These are phyloP conservation scores for Pterocles gutturalis DNA, from an alignment of 2,113 vertebrate genomes.

Conservation along the genomic window DNA sequence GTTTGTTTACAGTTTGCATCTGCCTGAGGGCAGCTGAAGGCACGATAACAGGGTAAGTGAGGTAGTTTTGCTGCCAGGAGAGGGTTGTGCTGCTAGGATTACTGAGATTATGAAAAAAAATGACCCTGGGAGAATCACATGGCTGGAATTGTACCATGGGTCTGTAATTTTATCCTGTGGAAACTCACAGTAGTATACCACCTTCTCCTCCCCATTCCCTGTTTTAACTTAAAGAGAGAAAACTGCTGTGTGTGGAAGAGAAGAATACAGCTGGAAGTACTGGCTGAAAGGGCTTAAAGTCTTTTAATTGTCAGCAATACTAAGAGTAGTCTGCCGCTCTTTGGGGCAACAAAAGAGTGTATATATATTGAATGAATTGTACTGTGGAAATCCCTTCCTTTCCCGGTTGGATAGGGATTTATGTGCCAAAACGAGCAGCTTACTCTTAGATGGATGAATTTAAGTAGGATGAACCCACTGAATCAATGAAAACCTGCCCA, in stretches of 20 bases:
- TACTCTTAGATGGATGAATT: not conserved
- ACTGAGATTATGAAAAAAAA: constrained; percentile 22
- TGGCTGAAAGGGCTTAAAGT: not conserved
- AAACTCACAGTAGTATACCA: not conserved
- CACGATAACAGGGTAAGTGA: constrained; percentile 50
- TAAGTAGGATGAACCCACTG: not conserved
- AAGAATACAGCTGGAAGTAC: not conserved
- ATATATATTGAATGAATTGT: not conserved
- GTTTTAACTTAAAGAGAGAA: constrained; percentile 4
- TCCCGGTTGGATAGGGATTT: not conserved
- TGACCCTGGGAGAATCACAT: not conserved
- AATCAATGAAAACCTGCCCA: not conserved
- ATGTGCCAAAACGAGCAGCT: not conserved
- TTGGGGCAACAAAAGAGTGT: not conserved
- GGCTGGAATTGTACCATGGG: not conserved
- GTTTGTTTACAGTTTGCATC: constrained; percentile 72
- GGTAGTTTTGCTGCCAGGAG: constrained; percentile 34
- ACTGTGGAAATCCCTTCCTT: not conserved
- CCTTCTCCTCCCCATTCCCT: not conserved
- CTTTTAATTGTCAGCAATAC: not conserved
- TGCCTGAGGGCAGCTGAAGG: constrained; percentile 67
- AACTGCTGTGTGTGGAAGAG: not conserved
- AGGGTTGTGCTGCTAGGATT: constrained; percentile 65
- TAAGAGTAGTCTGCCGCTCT: not conserved
- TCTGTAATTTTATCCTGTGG: constrained; percentile 20